Percentiles rank a stretch among this genome's conserved stretches.
Evolutionary conservation across 2,888 invertebrate species (phyloP).

Genomic region (Drosophila kanekoi): DNA sequence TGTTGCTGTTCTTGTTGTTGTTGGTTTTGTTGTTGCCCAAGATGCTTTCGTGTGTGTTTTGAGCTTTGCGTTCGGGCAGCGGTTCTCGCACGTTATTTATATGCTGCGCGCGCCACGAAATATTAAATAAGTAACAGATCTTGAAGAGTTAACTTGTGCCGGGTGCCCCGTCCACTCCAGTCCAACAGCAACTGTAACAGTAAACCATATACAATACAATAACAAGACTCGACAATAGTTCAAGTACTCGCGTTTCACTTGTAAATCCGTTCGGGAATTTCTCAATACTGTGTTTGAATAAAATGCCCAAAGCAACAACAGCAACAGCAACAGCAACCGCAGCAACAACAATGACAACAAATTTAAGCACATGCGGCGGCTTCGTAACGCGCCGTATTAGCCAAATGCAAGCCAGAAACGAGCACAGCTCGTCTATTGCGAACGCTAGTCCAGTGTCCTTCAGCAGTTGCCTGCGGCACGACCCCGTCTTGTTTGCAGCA

Average conservation of each 20-base stretch:
- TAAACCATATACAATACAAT: neutral
- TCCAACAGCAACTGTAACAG: constrained; percentile 6
- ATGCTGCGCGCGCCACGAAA: constrained; percentile 32
- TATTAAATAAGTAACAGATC: constrained; percentile 57
- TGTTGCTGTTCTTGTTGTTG: constrained; percentile 11
- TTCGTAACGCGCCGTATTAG: constrained; percentile 38
- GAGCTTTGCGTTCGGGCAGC: constrained; percentile 27
- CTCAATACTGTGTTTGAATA: neutral
- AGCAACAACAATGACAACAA: constrained; percentile 6
- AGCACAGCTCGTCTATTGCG: constrained; percentile 6
- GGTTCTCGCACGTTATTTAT: constrained; percentile 36
- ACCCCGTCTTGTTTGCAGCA: neutral
- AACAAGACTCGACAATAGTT: neutral
- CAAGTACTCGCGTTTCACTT: neutral
- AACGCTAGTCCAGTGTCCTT: constrained; percentile 3
- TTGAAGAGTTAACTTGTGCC: constrained; percentile 58
- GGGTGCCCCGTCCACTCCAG: constrained; percentile 1
- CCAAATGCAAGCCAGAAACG: constrained; percentile 27
- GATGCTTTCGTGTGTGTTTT: constrained; percentile 30
- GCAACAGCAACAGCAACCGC: constrained; percentile 1
- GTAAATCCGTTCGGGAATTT: neutral
- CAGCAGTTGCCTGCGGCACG: neutral
- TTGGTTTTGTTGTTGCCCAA: constrained; percentile 17
- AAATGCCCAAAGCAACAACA: constrained; percentile 6
- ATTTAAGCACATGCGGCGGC: constrained; percentile 37